phyloP scores from a whole-genome alignment of 2,797 vertebrate species.

The Agapornis canus region DNA sequence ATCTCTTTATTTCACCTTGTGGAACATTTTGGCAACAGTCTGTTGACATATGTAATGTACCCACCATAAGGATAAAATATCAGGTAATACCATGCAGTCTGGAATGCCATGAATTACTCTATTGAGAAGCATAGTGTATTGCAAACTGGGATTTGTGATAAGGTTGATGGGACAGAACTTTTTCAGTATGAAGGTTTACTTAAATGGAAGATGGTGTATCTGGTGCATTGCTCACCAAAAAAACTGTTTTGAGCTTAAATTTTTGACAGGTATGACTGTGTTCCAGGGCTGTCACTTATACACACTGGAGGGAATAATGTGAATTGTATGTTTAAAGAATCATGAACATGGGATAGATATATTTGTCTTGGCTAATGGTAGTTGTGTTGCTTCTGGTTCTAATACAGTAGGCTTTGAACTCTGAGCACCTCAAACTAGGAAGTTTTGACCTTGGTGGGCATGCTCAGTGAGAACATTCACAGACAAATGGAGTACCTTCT shows the following conservation, averaged over 20 bases:
- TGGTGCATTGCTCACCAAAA: not conserved
- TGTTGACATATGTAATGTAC: not conserved
- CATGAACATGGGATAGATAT: not conserved
- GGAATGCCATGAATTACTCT: not conserved
- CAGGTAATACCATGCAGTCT: not conserved
- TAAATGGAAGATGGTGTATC: not conserved
- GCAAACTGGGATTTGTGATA: not conserved
- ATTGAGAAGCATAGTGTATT: rapidly evolving
- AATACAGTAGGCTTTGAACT: not conserved
- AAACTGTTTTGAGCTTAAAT: not conserved
- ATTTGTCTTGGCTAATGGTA: not conserved
- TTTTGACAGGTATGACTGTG: not conserved
- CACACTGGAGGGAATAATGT: not conserved
- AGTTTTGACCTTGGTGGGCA: not conserved
- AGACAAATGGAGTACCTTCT: not conserved
- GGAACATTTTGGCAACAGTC: not conserved
- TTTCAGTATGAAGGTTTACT: not conserved
- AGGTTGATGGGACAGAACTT: not conserved
- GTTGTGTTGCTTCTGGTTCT: not conserved
- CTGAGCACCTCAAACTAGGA: not conserved
- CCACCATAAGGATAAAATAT: not conserved
- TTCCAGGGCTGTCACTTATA: not conserved
- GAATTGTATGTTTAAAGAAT: not conserved
- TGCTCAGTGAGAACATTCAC: not conserved
- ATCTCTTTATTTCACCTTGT: not conserved